These are phyloP conservation scores for Herminia tarsipennalis DNA, from an alignment of 2,888 invertebrate genomes.

Conservation along the genomic window DNA sequence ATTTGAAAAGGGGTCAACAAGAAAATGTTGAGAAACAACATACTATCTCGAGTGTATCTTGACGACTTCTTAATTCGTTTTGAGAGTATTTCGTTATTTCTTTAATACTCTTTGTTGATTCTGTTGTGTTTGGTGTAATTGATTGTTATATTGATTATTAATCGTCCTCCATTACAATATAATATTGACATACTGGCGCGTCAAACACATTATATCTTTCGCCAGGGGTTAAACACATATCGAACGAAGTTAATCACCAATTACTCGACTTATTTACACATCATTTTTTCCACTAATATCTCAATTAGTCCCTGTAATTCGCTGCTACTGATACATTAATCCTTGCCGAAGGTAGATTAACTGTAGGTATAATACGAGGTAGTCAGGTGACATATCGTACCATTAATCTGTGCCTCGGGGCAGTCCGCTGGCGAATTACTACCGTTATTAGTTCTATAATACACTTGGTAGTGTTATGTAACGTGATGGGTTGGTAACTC, in stretches of 20 bases:
- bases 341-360: slow-evolving; percentile 53
- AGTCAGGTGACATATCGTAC: slow-evolving; percentile 60
- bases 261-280: neutral
- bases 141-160: slow-evolving; percentile 1
- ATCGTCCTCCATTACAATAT: neutral
- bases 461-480: no score
- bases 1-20: no score
- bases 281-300: slow-evolving; percentile 3
- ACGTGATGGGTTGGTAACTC: no score
- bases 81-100: slow-evolving; percentile 33
- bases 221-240: no score
- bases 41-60: slow-evolving; percentile 37
- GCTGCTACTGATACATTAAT: slow-evolving; percentile 47
- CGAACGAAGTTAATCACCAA: no score
- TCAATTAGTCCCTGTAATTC: slow-evolving; percentile 28
- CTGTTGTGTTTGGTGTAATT: slow-evolving; percentile 11
- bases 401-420: slow-evolving; percentile 56
- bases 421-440: slow-evolving; percentile 27
- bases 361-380: slow-evolving; percentile 50
- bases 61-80: slow-evolving; percentile 56
- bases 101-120: slow-evolving; percentile 28
- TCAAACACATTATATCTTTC: no score
- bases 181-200: neutral
- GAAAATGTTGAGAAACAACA: slow-evolving; percentile 14
- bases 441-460: slow-evolving; percentile 7